Base-by-base conservation (phyloP, 1,140 invertebrate genomes). In the Ctenoplectra terminalis region DNA sequence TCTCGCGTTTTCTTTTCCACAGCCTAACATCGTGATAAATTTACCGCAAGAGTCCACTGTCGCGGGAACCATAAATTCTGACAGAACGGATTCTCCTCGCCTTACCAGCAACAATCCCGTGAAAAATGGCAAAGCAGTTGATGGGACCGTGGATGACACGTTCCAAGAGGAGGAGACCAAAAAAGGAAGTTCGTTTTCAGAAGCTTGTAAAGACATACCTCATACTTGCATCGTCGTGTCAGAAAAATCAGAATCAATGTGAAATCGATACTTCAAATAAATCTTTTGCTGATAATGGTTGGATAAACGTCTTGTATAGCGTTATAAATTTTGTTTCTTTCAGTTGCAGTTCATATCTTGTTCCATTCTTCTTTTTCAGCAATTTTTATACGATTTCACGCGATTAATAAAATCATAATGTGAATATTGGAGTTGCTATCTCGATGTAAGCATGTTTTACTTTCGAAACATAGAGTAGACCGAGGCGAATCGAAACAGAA, bases 1-100 rank as follows among this genome's bases (percentile, higher is more conserved):
- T 64, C 8, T 31, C 20, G 20, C 52, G 61, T 31, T 23, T 4
- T 37, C 34, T 60, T 58, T 60, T 15, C 58, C 58, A 37, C 37
- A 87, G 75, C 61, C 63, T 15, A 78, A 20, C 26, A 52, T 61
- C 37, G 43, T 79, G 23, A 79, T 82, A 43, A 74, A 67, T 54
- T 31, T 85, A 13, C 43, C 81, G 46, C 37, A 20, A 54, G 78
- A 66, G 13, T 63, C 64, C 8, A 50, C 3, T 43, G 64, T 54
- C 56, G 37, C 26, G 29, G 70, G 61, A 31, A 70, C 31, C 60
- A 58, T 74, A 20, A 82, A 83, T 71, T 83, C 64, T 29, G 67
- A 74, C 29, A 56, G 37, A 43, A 40, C 11, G 52, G 23, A 46
- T n/a, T 26, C 46, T 60, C 9, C 34, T 52, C 64, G 15, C 9